These are phyloP conservation scores for Asobara japonica DNA, from an alignment of 1,140 invertebrate species.

Conservation along the genomic window DNA sequence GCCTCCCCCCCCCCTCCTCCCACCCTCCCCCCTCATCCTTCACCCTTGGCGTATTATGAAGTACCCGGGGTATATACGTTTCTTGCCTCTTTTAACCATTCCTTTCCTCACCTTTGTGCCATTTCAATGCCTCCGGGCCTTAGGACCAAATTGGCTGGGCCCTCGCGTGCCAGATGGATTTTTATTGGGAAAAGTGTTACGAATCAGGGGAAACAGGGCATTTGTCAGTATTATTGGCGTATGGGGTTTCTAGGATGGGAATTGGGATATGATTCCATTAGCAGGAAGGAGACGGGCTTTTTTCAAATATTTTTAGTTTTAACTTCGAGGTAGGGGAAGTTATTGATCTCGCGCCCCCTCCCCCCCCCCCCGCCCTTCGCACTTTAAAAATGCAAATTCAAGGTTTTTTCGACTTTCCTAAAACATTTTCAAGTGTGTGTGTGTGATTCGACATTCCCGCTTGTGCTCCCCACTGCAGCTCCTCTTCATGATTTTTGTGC, in stretches of 20 bases:
- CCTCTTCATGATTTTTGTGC: too few relatives aligned
- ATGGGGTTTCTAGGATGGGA: neutral
- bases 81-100: slow-evolving; percentile 23
- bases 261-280: neutral
- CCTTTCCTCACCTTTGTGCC: slow-evolving; percentile 32
- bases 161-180: slow-evolving; percentile 42
- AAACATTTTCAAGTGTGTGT: too few relatives aligned
- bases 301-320: too few relatives aligned
- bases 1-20: slow-evolving; percentile 35
- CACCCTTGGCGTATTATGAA: slow-evolving; percentile 15
- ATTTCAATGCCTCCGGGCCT: slow-evolving; percentile 6
- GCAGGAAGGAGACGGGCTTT: too few relatives aligned
- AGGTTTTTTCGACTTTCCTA: too few relatives aligned
- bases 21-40: slow-evolving; percentile 41
- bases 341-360: too few relatives aligned
- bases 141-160: slow-evolving; percentile 29
- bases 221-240: neutral
- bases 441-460: too few relatives aligned
- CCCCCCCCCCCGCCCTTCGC: too few relatives aligned
- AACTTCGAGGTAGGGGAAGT: too few relatives aligned
- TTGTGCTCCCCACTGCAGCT: too few relatives aligned
- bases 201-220: slow-evolving; percentile 27
- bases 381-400: too few relatives aligned
- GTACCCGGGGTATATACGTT: slow-evolving; percentile 10
- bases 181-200: slow-evolving; percentile 34